Evolutionary conservation across 1,140 invertebrate species (phyloP), one percentile per base, ranked within the genome.

Genomic region (Saccostrea cuccullata): DNA sequence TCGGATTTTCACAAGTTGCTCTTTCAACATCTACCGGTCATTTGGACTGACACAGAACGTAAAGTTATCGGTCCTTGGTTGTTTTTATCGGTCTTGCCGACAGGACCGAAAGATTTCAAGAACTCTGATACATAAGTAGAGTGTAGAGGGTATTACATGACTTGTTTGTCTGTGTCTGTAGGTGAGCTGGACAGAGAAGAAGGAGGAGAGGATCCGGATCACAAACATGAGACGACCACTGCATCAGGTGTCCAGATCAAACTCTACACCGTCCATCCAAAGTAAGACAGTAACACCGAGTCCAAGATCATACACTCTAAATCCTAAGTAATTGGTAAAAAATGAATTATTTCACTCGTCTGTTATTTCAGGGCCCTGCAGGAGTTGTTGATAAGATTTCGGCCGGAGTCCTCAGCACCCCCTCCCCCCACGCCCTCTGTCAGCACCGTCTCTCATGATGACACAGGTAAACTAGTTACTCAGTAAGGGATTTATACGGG

Each of bases 241-340:
- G 73, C 88, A 23, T 64, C 90, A 2, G 89, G 87, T 13, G 87
- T 91, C 17, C 91, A 91, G 64, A 90, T 91, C 55, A 90, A 82
- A 56, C 96, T 98, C 95, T 97, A 97, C 95, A 96, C 98, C 77
- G 97, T 98, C 77, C 98, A 98, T 94, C 97, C 98, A 5, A 98
- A 98, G 94, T 95, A 91, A 8, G 47, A 47, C 47, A 47, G 1
- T 2, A 47, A 47, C 6, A 47, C 47, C 47, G 47, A 47, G 1
- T 47, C 47, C 47, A 3, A 3, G 6, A 47, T 47, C 5, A 47
- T 8, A 8, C 47, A 47, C 47, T 8, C 47, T 47, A 9, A 47
- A 6, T 8, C 47, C 47, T 8, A 47, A 47, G 47, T 47, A 47
- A 47, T 47, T 47, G 47, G 47, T 47, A 47, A 47, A 47, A 47